Percentiles rank a stretch among this genome's conserved stretches.
These are phyloP conservation scores for Nematostella vectensis DNA, from an alignment of 92 coral and sea anemone species.

Conservation along the genomic window DNA sequence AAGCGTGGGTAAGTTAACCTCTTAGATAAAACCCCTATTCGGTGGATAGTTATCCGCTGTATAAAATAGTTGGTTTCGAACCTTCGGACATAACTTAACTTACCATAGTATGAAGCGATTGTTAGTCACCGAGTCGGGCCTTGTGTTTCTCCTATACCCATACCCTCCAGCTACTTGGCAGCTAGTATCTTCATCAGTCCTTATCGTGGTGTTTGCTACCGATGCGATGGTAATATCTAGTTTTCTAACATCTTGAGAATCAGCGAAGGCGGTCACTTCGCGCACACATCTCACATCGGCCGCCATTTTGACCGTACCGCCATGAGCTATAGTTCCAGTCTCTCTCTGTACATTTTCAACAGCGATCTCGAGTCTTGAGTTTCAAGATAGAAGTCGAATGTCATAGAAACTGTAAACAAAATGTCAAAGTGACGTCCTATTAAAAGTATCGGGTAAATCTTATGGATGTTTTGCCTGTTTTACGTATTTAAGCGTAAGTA, in stretches of 20 bases:
- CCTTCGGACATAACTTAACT: too few species aligned
- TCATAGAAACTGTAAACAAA: too few species aligned
- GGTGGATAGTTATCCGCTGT: too few species aligned
- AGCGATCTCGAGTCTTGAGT: too few species aligned
- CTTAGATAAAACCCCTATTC: too few species aligned
- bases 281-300: constrained; percentile 50
- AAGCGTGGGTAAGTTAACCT: too few species aligned
- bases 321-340: background rate
- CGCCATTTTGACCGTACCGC: constrained; percentile 69
- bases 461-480: too few species aligned
- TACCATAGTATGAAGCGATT: constrained; percentile 95
- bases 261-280: constrained; percentile 65
- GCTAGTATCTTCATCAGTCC: constrained; percentile 62
- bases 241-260: constrained; percentile 27
- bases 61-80: too few species aligned
- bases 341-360: background rate
- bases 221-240: constrained; percentile 61
- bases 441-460: too few species aligned
- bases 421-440: too few species aligned
- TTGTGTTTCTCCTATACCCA: constrained; percentile 58
- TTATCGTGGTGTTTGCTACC: constrained; percentile 52
- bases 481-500: too few species aligned
- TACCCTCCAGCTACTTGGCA: constrained; percentile 79
- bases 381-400: too few species aligned
- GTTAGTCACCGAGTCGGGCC: constrained; percentile 51